Base-by-base conservation (phyloP, 2,113 vertebrate genomes). In the Reinhardtius hippoglossoides region DNA sequence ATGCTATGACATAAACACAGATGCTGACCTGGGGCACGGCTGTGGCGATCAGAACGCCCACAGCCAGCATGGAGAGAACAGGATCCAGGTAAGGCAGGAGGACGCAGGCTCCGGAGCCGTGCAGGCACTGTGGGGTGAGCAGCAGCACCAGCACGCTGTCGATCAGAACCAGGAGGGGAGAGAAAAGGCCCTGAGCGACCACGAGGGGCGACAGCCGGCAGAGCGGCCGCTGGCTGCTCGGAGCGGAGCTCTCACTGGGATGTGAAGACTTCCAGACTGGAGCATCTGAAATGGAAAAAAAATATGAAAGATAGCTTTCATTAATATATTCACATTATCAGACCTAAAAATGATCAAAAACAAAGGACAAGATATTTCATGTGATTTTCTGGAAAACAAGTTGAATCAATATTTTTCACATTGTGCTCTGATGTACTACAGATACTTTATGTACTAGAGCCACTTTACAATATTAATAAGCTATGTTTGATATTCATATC, bases 71-170 rank as follows among this genome's bases (percentile, higher is more conserved):
- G 9, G 94, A 93, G 24, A 94, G 77, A n/a, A 37, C 76, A 0
- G 92, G 90, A 54, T 95, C 95, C 87, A 95, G 73, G 67, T 95
- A 94, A 12, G 91, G 54, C 50, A 93, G 71, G 4, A 85, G 26
- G 4, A 66, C 64, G 57, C 93, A 92, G 61, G 44, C 9, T 26
- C 35, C 78, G n/a, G 81, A 77, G 56, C 75, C 42, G 59, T 83
- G 77, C 12, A 60, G 78, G 52, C 76, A 85, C 60, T 76, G 58
- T 0, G 88, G 84, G 16, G 6, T 1, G 10, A 78, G 20, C 63
- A 92, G 78, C 59, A 93, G 87, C 65, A 90, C 78, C 52, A 88
- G 71, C 60, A 94, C 63, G 58, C 92, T 88, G 27, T 88, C 92
- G 78, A 78, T 35, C 27, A 95, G 76, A 23, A 91, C 81, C 64